These are phyloP conservation scores for Spea hammondii DNA, from an alignment of 2,797 vertebrate genomes.

Conservation along the genomic window DNA sequence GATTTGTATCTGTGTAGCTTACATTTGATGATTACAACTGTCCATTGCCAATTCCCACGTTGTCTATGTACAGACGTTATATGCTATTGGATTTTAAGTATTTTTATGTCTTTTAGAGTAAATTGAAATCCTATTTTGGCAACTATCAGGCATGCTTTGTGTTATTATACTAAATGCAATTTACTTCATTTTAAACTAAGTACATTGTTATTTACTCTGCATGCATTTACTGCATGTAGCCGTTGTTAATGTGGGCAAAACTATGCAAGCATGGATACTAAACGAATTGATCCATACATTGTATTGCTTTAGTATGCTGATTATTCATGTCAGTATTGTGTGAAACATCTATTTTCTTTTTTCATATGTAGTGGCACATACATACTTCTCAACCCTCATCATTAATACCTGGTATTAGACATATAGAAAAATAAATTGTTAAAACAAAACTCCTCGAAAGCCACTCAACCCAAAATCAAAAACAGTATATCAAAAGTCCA, in stretches of 20 bases:
- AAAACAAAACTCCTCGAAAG: too few relatives aligned
- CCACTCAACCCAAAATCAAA: too few relatives aligned
- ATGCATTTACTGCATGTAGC: conserved; percentile 36
- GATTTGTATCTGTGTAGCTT: too few relatives aligned
- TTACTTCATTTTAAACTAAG: background rate
- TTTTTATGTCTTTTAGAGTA: too few relatives aligned
- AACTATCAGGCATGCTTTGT: conserved; percentile 29
- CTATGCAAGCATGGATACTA: conserved; percentile 26
- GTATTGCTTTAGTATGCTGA: conserved; percentile 14
- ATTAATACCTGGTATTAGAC: background rate
- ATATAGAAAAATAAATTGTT: too few relatives aligned
- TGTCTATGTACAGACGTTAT: too few relatives aligned
- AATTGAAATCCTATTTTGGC: background rate
- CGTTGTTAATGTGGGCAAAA: conserved; percentile 19
- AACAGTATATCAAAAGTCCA: too few relatives aligned
- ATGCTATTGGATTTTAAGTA: too few relatives aligned
- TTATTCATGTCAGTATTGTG: conserved; percentile 26
- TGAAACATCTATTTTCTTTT: conserved; percentile 3
- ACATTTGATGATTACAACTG: too few relatives aligned
- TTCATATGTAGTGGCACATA: background rate
- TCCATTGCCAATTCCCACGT: too few relatives aligned
- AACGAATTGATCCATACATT: conserved; percentile 19
- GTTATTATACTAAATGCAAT: background rate
- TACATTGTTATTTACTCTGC: conserved; percentile 2
- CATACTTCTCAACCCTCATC: background rate